Conservation (phyloP, 2,888 invertebrate species). For the Cheilosia scutellata region DNA sequence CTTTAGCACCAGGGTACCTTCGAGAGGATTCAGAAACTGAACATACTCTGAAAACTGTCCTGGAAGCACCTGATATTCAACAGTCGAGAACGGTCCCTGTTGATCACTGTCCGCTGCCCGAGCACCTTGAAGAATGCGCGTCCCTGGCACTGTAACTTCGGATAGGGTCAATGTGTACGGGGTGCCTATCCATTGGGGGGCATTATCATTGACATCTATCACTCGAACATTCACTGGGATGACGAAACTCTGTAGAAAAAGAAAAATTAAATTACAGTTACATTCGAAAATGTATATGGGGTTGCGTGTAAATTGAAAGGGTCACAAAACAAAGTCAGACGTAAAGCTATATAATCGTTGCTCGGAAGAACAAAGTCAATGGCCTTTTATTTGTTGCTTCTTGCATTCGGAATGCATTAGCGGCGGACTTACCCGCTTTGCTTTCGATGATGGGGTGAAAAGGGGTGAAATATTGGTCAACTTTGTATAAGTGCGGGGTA, state of each 20-base stretch:
- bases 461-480: slow-evolving; percentile 39
- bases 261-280: slow-evolving; percentile 6
- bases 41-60: slow-evolving; percentile 93
- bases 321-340: slow-evolving; percentile 12
- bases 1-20: slow-evolving; percentile 91
- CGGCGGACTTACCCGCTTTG: background rate
- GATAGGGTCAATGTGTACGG: slow-evolving; percentile 93
- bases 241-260: slow-evolving; percentile 81
- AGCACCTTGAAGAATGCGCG: slow-evolving; percentile 91
- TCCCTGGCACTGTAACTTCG: slow-evolving; percentile 90
- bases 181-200: slow-evolving; percentile 92
- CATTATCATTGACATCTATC: slow-evolving; percentile 96
- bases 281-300: no score
- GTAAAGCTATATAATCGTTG: slow-evolving; percentile 1
- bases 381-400: slow-evolving; percentile 44
- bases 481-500: slow-evolving; percentile 1
- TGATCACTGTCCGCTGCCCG: slow-evolving; percentile 93
- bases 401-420: slow-evolving; percentile 38
- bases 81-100: slow-evolving; percentile 93
- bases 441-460: background rate
- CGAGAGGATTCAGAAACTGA: slow-evolving; percentile 93
- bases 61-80: slow-evolving; percentile 91
- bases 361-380: slow-evolving; percentile 33
- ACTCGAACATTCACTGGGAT: slow-evolving; percentile 87
- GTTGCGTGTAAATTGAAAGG: background rate